Evolutionary conservation across 2,113 vertebrate species (phyloP).

Genomic region (Rhadina sibilatrix): DNA sequence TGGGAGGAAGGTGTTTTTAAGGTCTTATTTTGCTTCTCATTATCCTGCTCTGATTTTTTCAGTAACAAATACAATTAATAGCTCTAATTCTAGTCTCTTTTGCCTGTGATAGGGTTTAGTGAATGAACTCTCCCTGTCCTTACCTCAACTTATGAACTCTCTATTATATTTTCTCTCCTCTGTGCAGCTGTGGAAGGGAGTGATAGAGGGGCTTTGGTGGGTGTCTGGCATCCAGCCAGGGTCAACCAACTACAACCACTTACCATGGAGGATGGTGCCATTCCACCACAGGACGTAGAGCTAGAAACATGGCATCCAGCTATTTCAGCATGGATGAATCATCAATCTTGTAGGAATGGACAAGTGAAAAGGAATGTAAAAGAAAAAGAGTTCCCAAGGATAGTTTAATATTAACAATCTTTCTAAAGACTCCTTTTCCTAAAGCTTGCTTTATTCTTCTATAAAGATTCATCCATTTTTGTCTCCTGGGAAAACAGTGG

Average conservation of each 20-base stretch:
- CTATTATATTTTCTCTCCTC: neutral
- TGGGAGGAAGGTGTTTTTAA: neutral
- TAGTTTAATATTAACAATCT: neutral
- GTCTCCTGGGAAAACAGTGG: neutral
- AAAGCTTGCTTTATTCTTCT: neutral
- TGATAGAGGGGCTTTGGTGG: neutral
- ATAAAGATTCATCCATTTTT: neutral
- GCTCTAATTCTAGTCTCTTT: neutral
- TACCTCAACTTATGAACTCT: neutral
- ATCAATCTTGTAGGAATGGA: neutral
- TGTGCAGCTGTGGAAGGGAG: neutral
- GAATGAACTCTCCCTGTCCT: neutral
- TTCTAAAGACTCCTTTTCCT: neutral
- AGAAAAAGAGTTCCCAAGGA: neutral
- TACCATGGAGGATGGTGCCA: neutral
- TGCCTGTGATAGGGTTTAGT: neutral
- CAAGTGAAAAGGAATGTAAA: neutral
- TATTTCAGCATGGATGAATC: neutral
- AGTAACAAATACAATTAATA: neutral
- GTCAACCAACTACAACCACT: neutral
- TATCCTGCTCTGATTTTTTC: neutral
- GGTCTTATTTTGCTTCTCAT: neutral
- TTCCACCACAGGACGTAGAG: neutral
- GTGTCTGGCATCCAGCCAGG: neutral
- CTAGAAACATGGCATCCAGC: neutral